phyloP scores from a whole-genome alignment of 2,113 vertebrate species.

The Periophthalmus modestus region DNA sequence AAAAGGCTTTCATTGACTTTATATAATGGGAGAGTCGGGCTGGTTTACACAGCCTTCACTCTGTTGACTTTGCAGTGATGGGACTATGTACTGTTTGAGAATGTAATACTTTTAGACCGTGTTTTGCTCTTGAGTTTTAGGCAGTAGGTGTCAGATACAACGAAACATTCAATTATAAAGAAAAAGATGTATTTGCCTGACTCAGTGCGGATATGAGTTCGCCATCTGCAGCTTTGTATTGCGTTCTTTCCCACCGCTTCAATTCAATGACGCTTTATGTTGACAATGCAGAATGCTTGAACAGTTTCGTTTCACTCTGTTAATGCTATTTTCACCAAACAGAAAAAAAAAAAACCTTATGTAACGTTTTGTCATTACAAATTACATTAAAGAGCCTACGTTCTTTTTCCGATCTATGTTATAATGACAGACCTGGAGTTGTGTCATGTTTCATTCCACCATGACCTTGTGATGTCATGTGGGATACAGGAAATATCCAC shows the following conservation, averaged over 20 bases:
- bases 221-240: not conserved
- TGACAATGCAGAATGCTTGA: not conserved
- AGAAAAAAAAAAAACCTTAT: too few species aligned
- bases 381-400: too few species aligned
- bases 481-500: too few species aligned
- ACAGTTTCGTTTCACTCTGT: too few species aligned
- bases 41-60: constrained; percentile 11
- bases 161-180: constrained; percentile 42
- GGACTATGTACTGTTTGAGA: not conserved
- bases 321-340: too few species aligned
- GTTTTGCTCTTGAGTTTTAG: constrained; percentile 29
- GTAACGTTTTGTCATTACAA: too few species aligned
- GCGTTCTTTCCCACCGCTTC: not conserved
- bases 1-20: constrained; percentile 12
- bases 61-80: constrained; percentile 1
- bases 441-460: too few species aligned
- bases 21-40: constrained; percentile 13
- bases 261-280: not conserved
- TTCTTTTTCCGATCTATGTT: too few species aligned
- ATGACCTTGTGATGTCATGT: too few species aligned
- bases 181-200: constrained; percentile 18
- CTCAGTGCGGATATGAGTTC: constrained; percentile 7
- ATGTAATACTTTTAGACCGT: constrained; percentile 16
- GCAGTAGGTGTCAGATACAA: constrained; percentile 26
- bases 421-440: too few species aligned